Percentiles rank a stretch among this genome's conserved stretches.
Conservation (phyloP, 1,140 invertebrate species). For the Theocolax elegans region DNA sequence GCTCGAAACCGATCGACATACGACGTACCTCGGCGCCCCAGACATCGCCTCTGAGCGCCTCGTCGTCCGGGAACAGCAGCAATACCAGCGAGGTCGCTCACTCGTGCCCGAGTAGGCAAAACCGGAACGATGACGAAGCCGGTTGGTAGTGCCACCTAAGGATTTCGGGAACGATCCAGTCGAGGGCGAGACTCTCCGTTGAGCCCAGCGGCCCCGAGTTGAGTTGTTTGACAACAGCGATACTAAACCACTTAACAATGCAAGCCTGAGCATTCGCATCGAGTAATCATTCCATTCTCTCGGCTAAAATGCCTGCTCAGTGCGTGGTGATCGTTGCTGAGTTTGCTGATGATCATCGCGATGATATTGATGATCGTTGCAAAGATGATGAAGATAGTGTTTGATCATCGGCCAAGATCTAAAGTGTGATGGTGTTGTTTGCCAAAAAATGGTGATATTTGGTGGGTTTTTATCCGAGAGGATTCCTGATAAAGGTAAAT, state of each 20-base stretch:
- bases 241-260: no score
- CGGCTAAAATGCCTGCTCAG: slow-evolving; percentile 2
- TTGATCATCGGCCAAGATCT: slow-evolving; percentile 5
- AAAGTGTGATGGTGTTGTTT: slow-evolving; percentile 22
- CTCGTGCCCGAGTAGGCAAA: slow-evolving; percentile 53
- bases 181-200: neutral
- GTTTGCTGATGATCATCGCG: no score
- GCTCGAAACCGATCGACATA: slow-evolving; percentile 63
- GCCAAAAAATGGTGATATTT: slow-evolving; percentile 8
- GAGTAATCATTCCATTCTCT: slow-evolving; percentile 5
- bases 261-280: slow-evolving; percentile 21
- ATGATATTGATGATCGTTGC: neutral
- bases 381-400: slow-evolving; percentile 1
- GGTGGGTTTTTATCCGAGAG: slow-evolving; percentile 26
- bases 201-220: slow-evolving; percentile 5
- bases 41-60: slow-evolving; percentile 10
- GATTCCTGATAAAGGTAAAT: slow-evolving; percentile 38
- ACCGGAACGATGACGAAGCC: neutral
- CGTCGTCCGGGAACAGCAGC: slow-evolving; percentile 13
- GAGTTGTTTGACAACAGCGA: slow-evolving; percentile 15
- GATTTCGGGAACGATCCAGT: neutral
- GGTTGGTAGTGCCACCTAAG: neutral
- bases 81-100: slow-evolving; percentile 30
- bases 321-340: slow-evolving; percentile 6
- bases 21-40: slow-evolving; percentile 62